These are phyloP conservation scores for Blennius ocellaris DNA, from an alignment of 2,113 vertebrate species.

Conservation along the genomic window DNA sequence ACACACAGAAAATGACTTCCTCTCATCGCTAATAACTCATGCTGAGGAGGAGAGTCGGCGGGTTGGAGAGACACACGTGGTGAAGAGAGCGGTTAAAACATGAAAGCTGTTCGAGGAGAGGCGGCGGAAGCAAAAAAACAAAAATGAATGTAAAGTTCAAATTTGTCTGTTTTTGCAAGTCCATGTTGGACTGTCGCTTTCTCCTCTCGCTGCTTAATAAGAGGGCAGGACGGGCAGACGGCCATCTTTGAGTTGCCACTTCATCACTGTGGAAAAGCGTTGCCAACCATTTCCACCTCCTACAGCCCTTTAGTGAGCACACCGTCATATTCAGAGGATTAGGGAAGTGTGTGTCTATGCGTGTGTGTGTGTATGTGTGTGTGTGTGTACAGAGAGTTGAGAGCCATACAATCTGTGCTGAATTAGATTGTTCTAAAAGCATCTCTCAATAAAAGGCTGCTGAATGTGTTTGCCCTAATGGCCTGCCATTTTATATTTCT, in stretches of 20 bases:
- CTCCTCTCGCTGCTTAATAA: conserved; percentile 60
- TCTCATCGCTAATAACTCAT: conserved; percentile 76
- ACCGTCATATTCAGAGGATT: conserved; percentile 56
- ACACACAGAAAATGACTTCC: conserved; percentile 75
- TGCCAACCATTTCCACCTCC: conserved; percentile 63
- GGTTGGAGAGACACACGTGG: conserved; percentile 6
- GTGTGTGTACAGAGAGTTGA: conserved; percentile 25
- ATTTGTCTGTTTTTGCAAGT: conserved; percentile 50
- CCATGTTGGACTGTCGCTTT: conserved; percentile 27
- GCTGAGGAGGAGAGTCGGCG: conserved; percentile 36
- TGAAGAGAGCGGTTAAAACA: conserved; percentile 32
- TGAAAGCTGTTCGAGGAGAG: conserved; percentile 40
- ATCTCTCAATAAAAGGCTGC: conserved; percentile 79
- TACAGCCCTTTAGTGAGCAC: conserved; percentile 50
- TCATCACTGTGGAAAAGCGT: conserved; percentile 68
- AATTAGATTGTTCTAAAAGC: conserved; percentile 84
- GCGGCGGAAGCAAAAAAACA: conserved; percentile 20
- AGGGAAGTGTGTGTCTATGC: conserved; percentile 30
- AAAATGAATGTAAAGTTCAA: conserved; percentile 41
- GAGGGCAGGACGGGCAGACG: conserved; percentile 57
- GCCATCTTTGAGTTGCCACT: conserved; percentile 64
- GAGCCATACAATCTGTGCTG: conserved; percentile 67
- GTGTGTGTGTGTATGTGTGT: conserved; percentile 21
- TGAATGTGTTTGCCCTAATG: conserved; percentile 79
- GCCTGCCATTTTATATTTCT: conserved; percentile 84